Conservation (phyloP, 2,888 invertebrate species). For the Gerris lacustris region DNA sequence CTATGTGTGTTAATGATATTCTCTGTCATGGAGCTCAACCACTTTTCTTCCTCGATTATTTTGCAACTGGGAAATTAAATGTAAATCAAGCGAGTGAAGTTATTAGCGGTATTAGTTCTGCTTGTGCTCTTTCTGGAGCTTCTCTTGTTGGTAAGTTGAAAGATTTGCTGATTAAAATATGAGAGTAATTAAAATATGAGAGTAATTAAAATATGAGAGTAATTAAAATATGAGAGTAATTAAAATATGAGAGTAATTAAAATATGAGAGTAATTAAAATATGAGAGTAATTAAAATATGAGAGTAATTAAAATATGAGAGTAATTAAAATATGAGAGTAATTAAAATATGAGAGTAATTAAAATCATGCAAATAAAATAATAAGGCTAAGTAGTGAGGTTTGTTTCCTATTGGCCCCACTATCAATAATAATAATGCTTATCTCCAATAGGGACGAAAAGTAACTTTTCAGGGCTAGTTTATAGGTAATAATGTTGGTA, state of each 20-base stretch:
- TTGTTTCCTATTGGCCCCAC: no score
- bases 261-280: not conserved
- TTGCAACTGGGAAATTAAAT: slow-evolving; percentile 78
- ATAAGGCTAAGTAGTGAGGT: no score
- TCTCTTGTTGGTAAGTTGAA: slow-evolving; percentile 61
- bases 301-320: not conserved
- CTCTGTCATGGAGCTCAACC: slow-evolving; percentile 92
- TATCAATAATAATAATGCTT: no score
- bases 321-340: not conserved
- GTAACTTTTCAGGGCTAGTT: no score
- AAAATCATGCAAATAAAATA: no score
- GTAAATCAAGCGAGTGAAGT: slow-evolving; percentile 64
- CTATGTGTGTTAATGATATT: slow-evolving; percentile 96
- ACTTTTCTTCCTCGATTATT: slow-evolving; percentile 92
- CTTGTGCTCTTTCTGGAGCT: slow-evolving; percentile 75
- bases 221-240: not conserved
- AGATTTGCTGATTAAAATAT: not conserved
- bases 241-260: not conserved
- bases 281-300: not conserved
- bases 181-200: not conserved
- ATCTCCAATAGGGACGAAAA: no score
- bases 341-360: not conserved
- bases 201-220: not conserved
- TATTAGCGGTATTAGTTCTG: slow-evolving; percentile 74
- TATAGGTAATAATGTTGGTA: no score